Evolutionary conservation across 2,113 vertebrate species (phyloP).

Genomic region (Podilymbus podiceps): DNA sequence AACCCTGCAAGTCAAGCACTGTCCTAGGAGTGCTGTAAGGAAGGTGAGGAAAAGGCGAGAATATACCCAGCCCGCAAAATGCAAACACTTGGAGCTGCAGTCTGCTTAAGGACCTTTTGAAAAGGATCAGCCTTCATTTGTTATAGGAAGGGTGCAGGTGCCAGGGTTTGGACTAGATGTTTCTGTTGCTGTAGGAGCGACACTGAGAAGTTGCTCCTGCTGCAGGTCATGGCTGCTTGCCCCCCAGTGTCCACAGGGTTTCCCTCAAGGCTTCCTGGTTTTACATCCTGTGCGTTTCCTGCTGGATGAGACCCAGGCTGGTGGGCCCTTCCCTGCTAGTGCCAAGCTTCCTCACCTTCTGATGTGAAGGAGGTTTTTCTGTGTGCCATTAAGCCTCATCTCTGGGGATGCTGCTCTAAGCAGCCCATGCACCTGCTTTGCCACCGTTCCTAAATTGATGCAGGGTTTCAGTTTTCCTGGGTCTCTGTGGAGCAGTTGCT

Average conservation of each 20-base stretch:
- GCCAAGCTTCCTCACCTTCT: neutral
- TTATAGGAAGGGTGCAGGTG: neutral
- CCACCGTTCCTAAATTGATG: neutral
- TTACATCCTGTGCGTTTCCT: neutral
- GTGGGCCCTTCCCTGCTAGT: neutral
- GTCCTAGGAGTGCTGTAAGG: neutral
- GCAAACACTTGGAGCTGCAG: neutral
- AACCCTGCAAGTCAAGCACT: neutral
- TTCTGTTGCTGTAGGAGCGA: neutral
- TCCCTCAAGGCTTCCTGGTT: neutral
- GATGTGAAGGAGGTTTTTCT: neutral
- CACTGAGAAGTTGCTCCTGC: neutral
- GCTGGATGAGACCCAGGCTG: neutral
- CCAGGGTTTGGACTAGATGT: neutral
- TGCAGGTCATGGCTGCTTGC: neutral
- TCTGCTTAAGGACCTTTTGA: neutral
- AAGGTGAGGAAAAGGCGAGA: neutral
- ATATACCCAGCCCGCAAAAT: neutral
- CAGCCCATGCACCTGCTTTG: neutral
- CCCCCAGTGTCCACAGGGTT: neutral
- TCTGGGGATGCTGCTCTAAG: neutral
- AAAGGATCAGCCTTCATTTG: neutral
- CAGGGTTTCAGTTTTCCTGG: neutral
- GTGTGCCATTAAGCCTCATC: neutral
- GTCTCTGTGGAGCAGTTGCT: neutral